Conservation (phyloP, 2,888 invertebrate genomes). For the Erebia ligea region DNA sequence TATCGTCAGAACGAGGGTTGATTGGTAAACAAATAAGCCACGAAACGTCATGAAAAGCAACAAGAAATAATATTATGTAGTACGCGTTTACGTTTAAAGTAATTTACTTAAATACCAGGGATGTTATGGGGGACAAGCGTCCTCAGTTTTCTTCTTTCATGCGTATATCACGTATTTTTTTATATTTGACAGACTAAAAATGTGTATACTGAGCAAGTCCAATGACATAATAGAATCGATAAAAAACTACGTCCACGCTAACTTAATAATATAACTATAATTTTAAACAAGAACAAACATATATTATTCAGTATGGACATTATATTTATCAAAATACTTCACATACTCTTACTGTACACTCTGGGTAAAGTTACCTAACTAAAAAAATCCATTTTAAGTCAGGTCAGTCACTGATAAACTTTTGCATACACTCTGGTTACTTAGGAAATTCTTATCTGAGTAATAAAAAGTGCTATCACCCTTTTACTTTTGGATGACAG, state of each 20-base stretch:
- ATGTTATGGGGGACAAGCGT: background rate
- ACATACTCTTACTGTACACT: background rate
- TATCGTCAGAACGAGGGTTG: background rate
- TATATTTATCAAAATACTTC: background rate
- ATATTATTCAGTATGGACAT: background rate
- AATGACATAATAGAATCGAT: too few species aligned
- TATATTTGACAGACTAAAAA: background rate
- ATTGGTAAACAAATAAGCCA: background rate
- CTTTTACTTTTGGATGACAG: constrained; percentile 35
- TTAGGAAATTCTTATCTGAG: constrained; percentile 11
- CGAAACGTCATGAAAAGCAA: too few species aligned
- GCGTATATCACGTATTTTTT: background rate
- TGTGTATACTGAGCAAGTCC: too few species aligned
- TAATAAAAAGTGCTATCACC: constrained; percentile 38
- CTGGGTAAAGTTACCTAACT: background rate
- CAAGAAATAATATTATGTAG: too few species aligned
- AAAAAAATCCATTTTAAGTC: background rate
- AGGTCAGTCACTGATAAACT: background rate
- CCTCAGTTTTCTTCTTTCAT: background rate
- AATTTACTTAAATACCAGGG: background rate
- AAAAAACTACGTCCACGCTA: too few species aligned
- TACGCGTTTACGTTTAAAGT: background rate
- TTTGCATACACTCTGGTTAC: background rate
- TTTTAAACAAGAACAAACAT: too few species aligned
- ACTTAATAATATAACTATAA: too few species aligned